A percentile compares a stretch with the other conserved stretches of the same genome.
These are phyloP conservation scores for Conus ventricosus DNA, from an alignment of 1,140 invertebrate species.

Conservation along the genomic window DNA sequence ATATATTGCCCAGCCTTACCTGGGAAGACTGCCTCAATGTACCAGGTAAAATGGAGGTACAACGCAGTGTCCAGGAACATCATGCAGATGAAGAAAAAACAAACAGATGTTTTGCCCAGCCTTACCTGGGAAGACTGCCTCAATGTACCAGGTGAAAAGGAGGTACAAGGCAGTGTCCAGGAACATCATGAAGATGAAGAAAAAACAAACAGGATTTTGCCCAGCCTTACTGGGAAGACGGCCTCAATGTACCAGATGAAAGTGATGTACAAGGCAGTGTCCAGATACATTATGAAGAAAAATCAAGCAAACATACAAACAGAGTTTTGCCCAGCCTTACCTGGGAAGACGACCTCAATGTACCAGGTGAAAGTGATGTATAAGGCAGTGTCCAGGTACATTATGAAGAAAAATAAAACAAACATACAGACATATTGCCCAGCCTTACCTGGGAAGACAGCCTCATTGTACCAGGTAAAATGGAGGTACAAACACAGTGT, in stretches of 20 bases:
- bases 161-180: slow-evolving; percentile 71
- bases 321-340: slow-evolving; percentile 72
- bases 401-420: slow-evolving; percentile 68
- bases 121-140: slow-evolving; percentile 80
- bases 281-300: slow-evolving; percentile 78
- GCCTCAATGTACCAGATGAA: slow-evolving; percentile 81
- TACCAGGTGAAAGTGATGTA: slow-evolving; percentile 78
- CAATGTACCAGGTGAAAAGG: slow-evolving; percentile 79
- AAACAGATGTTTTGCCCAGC: not conserved
- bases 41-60: slow-evolving; percentile 77
- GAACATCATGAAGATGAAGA: not conserved
- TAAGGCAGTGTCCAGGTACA: slow-evolving; percentile 77
- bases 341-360: slow-evolving; percentile 81
- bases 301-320: too few species aligned
- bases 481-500: slow-evolving; percentile 75
- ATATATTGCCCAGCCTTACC: slow-evolving; percentile 66
- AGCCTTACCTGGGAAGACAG: slow-evolving; percentile 80
- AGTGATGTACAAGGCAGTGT: slow-evolving; percentile 75
- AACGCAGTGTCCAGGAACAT: slow-evolving; percentile 57
- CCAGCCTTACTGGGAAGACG: slow-evolving; percentile 78
- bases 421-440: too few species aligned
- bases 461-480: slow-evolving; percentile 81
- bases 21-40: slow-evolving; percentile 81
- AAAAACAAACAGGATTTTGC: too few species aligned
- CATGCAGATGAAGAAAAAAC: not conserved